Evolutionary conservation across 2,113 vertebrate species (phyloP).

Genomic region (Pelobates fuscus): DNA sequence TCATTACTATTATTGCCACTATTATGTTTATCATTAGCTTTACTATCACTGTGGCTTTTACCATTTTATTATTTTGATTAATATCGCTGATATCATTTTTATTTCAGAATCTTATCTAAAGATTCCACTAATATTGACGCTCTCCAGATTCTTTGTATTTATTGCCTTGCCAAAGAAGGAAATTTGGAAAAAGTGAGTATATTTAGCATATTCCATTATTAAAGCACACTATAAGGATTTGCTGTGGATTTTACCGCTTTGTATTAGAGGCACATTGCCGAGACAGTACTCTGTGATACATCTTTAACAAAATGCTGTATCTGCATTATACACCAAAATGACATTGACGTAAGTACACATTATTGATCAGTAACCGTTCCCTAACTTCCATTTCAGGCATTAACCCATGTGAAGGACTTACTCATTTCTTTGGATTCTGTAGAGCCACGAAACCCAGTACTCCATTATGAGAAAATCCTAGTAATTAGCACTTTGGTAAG

Average conservation of each 20-base stretch:
- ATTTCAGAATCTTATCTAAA: conserved; percentile 67
- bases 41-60: no score
- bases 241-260: no score
- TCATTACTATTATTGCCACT: no score
- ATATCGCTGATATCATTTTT: neutral
- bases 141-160: conserved; percentile 63
- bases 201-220: no score
- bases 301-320: no score
- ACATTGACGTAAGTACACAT: no score
- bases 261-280: no score
- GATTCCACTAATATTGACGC: conserved; percentile 69
- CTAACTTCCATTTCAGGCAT: conserved; percentile 55
- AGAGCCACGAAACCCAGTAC: conserved; percentile 66
- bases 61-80: neutral
- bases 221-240: no score
- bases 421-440: conserved; percentile 63
- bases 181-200: conserved; percentile 60
- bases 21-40: no score
- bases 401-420: conserved; percentile 57
- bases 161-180: conserved; percentile 67
- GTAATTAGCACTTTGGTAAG: conserved; percentile 68
- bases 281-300: no score
- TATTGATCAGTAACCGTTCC: neutral
- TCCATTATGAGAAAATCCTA: conserved; percentile 65
- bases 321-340: no score